Conservation (phyloP, 2,888 invertebrate genomes). For the Theodoxus fluviatilis region DNA sequence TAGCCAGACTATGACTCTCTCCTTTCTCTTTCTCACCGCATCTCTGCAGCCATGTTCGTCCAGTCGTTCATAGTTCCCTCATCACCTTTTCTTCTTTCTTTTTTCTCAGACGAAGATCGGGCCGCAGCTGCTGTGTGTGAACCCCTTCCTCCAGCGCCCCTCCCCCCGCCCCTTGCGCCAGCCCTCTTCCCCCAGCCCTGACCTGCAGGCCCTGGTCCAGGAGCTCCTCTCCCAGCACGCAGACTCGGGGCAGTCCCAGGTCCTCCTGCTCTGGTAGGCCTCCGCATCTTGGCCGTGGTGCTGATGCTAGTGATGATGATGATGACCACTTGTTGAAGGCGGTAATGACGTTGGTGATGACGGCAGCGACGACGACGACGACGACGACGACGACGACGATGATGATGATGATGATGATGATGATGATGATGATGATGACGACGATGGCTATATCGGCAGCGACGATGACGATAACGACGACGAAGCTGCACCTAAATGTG, state of each 20-base stretch:
- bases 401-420: conserved; percentile 25
- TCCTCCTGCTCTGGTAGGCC: conserved; percentile 77
- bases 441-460: neutral
- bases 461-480: neutral
- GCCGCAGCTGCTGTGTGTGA: conserved; percentile 87
- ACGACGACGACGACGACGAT: conserved; percentile 17
- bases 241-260: conserved; percentile 94
- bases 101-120: conserved; percentile 95
- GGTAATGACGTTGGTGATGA: neutral
- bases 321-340: neutral
- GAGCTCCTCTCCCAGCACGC: conserved; percentile 92
- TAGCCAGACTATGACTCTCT: no score
- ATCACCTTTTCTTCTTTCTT: conserved; percentile 47
- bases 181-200: neutral
- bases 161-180: neutral
- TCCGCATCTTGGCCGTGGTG: neutral
- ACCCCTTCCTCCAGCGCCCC: conserved; percentile 79
- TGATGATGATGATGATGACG: conserved; percentile 24
- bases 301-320: neutral
- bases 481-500: neutral
- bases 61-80: conserved; percentile 62
- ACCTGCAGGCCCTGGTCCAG: conserved; percentile 83
- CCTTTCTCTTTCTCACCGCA: no score
- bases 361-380: conserved; percentile 17
- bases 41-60: neutral